Base-by-base conservation (phyloP, 2,113 vertebrate species). In the Semnopithecus entellus region DNA sequence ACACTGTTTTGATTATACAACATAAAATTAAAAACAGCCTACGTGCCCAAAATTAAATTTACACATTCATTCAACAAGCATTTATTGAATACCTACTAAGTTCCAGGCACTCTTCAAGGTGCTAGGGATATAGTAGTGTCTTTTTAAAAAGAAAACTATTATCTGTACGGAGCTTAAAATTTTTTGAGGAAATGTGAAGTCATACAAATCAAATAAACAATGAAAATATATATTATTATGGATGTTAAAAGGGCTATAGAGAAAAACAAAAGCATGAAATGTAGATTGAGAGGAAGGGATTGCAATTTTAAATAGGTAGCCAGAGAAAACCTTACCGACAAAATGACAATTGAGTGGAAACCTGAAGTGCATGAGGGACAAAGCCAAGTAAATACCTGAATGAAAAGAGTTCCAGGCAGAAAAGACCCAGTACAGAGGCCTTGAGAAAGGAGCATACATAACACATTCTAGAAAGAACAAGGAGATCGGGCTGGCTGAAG, bases 21-120 rank as follows among this genome's bases (percentile, higher is more conserved):
- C 5, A 92, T 2, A 92, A 64, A 64, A 93, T 66, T 90, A 12
- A 88, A 97, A 97, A 80, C 85, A 85, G 89, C 16, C 43, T 93
- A 68, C 5, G 17, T 83, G 8, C 9, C 68, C 40, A 57, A 89
- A 91, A 82, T 73, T 73, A 79, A 92, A 59, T 80, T 40, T 38
- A 75, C 27, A 70, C 6, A 89, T 76, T 95, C 18, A 88, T 52
- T 94, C 25, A 68, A 76, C 9, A 72, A 80, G 22, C 25, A 72
- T 86, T 79, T 91, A 84, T 11, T 68, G 66, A 68, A 68, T 17
- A 68, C 16, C 52, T 92, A 59, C 27, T 85, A 45, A 9, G 3
- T 55, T 6, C 10, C 30, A 93, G 30, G 11, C 30, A 68, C 66
- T 68, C 13, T 59, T 70, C 59, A 70, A 93, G 18, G 7, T 52